Base-by-base conservation (phyloP, 2,888 invertebrate species). In the Andrena flavipes region DNA sequence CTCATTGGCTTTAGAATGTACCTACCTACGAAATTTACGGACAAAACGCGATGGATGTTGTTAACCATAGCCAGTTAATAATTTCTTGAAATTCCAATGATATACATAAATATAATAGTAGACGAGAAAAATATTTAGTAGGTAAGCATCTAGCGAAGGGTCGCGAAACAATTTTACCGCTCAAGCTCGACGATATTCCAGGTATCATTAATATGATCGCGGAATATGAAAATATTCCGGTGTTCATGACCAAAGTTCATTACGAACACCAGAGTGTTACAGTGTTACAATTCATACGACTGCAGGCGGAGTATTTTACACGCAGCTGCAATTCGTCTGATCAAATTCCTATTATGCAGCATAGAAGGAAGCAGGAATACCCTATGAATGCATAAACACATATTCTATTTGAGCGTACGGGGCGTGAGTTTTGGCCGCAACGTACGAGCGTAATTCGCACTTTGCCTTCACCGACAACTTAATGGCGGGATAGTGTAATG, bases 341-440 rank as follows among this genome's bases (percentile, higher is more conserved):
- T 56, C 56, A 56, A 56, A 56, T 56, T 56, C 4, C 56, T 26
- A 56, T 56, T 56, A 56, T 56, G 23, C 23, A 10, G 23, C 26
- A 13, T 13, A 20, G 23, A 56, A 56, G 56, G 56, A 56, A 56
- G 23, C 56, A 23, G 54, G 54, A 54, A 8, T 54, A 54, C 54
- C 54, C 10, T 26, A 10, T 56, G 23, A 20, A 56, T 56, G 56
- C 56, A 56, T 23, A 56, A 56, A 26, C 56, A 20, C 23, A 56
- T 56, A 13, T 56, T 56, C 10, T 26, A 26, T 56, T 56, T 26
- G 26, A 56, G 20, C 13, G 23, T 26, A 56, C 10, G 23, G 26
- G 23, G 26, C 23, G 20, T 26, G 56, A 56, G 10, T 56, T 56
- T 56, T 23, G 23, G 56, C 23, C 10, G 23, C 23, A 56, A 56